Evolutionary conservation across 2,888 invertebrate genomes (phyloP), one percentile per base, ranked within the genome.

Genomic region (Leptopilina drosophilae): DNA sequence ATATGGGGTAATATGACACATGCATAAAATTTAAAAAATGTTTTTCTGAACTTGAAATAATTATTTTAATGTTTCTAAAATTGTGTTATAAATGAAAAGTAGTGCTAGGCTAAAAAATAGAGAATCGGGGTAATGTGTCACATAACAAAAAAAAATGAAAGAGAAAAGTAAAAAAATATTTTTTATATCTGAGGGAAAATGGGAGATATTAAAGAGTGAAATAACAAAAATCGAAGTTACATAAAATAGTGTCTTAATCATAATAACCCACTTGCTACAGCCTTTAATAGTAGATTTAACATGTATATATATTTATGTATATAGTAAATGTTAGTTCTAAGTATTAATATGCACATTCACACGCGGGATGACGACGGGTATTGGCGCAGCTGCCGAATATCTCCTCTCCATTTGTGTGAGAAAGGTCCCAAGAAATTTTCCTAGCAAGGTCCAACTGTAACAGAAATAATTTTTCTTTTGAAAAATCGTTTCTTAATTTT

Each of bases 181-280:
- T 20, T 20, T 20, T 20, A 20, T 26, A 26, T 33, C 14, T 12
- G 14, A 64, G 12, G 14, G 73, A 73, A 46, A 73, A 46, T 40
- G 59, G 53, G 20, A 49, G 14, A 42, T 42, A 76, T 33, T 5
- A 78, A 1, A 20, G 5, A 2, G 20, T 62, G 40, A 80, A 83
- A 81, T 77, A 73, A 79, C 78, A 33, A 6, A 65, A 26, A 66
- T 82, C 76, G 82, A 53, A 26, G 82, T 87, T 42, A 86, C 85
- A 86, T 89, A 90, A 90, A 90, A 90, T 89, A 90, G 87, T 87
- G 87, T 88, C 87, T 90, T 88, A 89, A 89, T 89, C 89, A 87
- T 88, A 87, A 87, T 88, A 86, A 88, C 85, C 88, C 87, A 88
- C 85, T 87, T 84, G 86, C 88, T 88, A 88, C 88, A 88, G 86